Evolutionary conservation across 2,797 vertebrate species (phyloP).

Genomic region (Odontamblyopus rebecca): DNA sequence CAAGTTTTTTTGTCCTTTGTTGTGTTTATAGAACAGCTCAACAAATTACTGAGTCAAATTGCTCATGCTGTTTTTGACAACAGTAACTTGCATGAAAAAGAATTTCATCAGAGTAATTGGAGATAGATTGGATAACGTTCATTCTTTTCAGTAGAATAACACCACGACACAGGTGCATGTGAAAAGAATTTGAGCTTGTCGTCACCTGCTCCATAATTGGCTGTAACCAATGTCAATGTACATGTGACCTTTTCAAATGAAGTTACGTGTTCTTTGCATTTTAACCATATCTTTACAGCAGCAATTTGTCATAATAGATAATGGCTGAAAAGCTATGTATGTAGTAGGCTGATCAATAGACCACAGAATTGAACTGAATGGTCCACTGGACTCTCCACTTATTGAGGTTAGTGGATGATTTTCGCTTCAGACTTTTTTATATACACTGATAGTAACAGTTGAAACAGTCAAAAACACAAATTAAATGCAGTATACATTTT

Average conservation of each 20-base stretch:
- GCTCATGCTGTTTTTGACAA: slow-evolving; percentile 1
- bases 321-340: not conserved
- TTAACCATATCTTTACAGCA: not conserved
- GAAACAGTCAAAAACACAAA: not conserved
- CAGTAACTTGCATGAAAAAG: slow-evolving; percentile 3
- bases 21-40: not conserved
- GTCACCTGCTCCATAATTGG: not conserved
- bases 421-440: not conserved
- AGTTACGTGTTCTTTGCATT: not conserved
- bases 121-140: not conserved
- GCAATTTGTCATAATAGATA: not conserved
- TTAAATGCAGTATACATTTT: not conserved
- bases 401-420: not conserved
- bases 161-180: slow-evolving; percentile 7
- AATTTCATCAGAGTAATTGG: not conserved
- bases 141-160: slow-evolving; percentile 1
- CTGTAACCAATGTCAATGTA: not conserved
- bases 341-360: not conserved
- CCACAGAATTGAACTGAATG: not conserved
- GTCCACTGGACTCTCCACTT: not conserved
- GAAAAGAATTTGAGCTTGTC: not conserved
- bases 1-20: not conserved
- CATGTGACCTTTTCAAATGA: not conserved
- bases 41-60: slow-evolving; percentile 1
- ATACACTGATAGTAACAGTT: not conserved